Evolutionary conservation across 2,888 invertebrate species (phyloP), one percentile per base, ranked within the genome.

Genomic region (Cepaea hortensis): DNA sequence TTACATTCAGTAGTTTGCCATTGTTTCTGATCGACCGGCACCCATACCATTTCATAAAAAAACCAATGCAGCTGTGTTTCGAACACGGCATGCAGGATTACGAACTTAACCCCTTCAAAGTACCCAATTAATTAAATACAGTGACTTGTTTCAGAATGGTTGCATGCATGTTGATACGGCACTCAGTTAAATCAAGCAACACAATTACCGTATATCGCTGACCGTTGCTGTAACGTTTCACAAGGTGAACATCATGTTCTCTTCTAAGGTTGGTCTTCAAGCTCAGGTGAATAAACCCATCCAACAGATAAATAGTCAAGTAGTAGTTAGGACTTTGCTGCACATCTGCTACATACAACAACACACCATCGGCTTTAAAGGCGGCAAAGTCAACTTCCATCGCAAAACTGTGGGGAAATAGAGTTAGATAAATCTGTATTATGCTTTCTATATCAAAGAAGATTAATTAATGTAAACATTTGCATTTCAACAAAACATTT

Each of bases 351-450:
- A 81, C 46, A 61, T 87, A 87, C 1, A 87, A 6, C n/a, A 87
- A 23, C 35, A 87, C 87, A 35, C 87, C 87, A 75, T 87, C 87
- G 62, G 87, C 84, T 50, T 87, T 87, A 84, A 75, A 87, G 9
- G 73, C 65, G 3, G 84, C 35, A 79, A 87, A 81, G 9, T 80
- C 84, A 7, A 87, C 3, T 11, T n/a, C 48, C 48, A 87, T 70
- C 18, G 18, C n/a, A 80, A 82, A 86, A 46, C 85, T 84, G 76
- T 55, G 46, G 23, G 11, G n/a, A 50, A 77, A 77, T 55, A 55
- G 0, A 55, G 11, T 55, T 9, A 55, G 55, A 55, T 9, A 55
- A 11, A 55, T 55, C 11, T 6, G 11, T 55, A 55, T 55, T 11
- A 55, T 55, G 55, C 55, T 55, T 6, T 6, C 55, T 9, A 55